Conservation (phyloP, 2,888 invertebrate genomes). For the Sminthurinus aureus region DNA sequence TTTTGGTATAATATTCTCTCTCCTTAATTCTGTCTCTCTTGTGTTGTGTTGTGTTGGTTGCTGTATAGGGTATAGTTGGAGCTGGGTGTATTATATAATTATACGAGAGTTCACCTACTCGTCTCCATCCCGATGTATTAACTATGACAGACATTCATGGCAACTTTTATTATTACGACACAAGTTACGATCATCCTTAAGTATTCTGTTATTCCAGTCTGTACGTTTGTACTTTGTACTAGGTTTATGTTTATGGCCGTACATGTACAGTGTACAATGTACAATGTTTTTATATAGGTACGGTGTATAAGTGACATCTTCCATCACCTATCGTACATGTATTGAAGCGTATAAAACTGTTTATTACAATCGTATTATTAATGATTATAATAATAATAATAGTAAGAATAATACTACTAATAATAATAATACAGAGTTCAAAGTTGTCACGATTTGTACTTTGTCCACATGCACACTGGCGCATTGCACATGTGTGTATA, state of each 20-base stretch:
- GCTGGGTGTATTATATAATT: not conserved
- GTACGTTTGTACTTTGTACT: not conserved
- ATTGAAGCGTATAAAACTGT: no score
- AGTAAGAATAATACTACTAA: no score
- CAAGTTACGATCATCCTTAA: not conserved
- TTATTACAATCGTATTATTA: no score
- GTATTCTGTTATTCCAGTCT: not conserved
- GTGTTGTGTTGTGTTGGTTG: not conserved
- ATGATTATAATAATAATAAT: no score
- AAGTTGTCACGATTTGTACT: no score
- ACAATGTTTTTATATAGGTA: no score
- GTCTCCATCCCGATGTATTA: not conserved
- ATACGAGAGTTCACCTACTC: not conserved
- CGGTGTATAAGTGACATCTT: no score
- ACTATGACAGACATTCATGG: conserved; percentile 5
- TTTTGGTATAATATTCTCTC: no score
- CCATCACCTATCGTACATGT: no score
- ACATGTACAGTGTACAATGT: not conserved
- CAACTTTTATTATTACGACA: not conserved
- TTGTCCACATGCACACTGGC: no score
- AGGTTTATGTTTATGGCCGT: not conserved
- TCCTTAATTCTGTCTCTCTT: no score
- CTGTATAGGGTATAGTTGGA: not conserved
- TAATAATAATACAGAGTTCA: not conserved
- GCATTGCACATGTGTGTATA: no score